Base-by-base conservation (phyloP, 2,113 vertebrate genomes). In the Willisornis vidua region DNA sequence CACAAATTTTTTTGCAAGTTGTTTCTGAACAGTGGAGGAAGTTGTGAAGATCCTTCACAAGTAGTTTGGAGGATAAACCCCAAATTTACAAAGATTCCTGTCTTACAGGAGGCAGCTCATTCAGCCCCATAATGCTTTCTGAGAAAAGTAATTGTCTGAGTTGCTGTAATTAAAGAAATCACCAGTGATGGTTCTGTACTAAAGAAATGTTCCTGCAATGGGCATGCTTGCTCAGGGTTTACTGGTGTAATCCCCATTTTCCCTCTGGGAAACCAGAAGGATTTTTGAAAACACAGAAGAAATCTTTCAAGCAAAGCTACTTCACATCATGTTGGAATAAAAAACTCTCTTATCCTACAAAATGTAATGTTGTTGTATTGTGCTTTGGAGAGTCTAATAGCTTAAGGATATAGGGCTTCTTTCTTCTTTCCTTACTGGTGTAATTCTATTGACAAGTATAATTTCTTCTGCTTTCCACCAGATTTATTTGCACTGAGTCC, bases 181-280 rank as follows among this genome's bases (percentile, higher is more conserved):
- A 76, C 19, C 37, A 46, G 25, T 54, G 54, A 16, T 75, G 31
- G 41, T 79, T 89, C 84, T 73, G 54, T 63, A 45, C 41, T 66
- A 14, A 73, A 85, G 55, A 86, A 92, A 85, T 0, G 35, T 31
- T 82, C 43, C 52, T 63, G 80, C 80, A 59, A 29, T 66, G 87
- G 93, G 39, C 61, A 35, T 61, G 72, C 95, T 95, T 96, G 79
- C 79, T 90, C 52, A 84, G 90, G 90, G 79, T 96, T 95, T 93
- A 52, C 51, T 92, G 92, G 67, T 93, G 87, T 84, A 92, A 94
- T 90, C 85, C 72, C 63, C 78, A 65, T 71, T 81, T 96, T 74
- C 65, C 88, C 75, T 78, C 76, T 92, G 92, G 57, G 82, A 91
- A 94, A 71, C 79, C 65, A 72, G 72, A 58, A 83, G 63, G 75